Percentiles rank a stretch among this genome's conserved stretches.
phyloP scores from a whole-genome alignment of 2,888 invertebrate genomes.

The Agonopterix arenella region DNA sequence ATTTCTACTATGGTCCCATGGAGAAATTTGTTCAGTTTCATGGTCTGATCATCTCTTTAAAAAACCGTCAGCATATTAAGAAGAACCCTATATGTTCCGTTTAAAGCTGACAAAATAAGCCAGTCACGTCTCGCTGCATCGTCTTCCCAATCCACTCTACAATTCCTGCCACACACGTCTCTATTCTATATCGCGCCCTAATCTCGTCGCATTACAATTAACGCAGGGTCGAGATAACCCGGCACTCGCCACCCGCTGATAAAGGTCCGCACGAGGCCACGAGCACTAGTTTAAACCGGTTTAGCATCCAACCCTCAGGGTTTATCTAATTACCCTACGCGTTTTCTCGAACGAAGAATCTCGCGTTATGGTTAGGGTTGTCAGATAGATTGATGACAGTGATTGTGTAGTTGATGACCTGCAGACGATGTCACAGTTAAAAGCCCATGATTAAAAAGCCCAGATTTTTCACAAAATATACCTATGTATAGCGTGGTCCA shows the following conservation, averaged over 20 bases:
- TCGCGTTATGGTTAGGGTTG: constrained; percentile 1
- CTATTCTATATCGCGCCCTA: constrained; percentile 64
- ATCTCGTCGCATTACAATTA: constrained; percentile 75
- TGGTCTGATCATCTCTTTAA: too few relatives aligned
- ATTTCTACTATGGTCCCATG: too few relatives aligned
- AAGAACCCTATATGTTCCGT: too few relatives aligned
- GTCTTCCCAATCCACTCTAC: constrained; percentile 28
- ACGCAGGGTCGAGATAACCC: constrained; percentile 72
- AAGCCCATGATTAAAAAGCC: too few relatives aligned
- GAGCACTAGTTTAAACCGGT: constrained; percentile 69
- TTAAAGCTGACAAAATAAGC: constrained; percentile 12
- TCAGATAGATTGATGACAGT: neutral
- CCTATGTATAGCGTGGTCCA: too few relatives aligned
- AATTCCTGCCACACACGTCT: constrained; percentile 25
- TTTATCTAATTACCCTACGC: constrained; percentile 71
- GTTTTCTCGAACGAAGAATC: constrained; percentile 2
- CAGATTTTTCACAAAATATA: too few relatives aligned
- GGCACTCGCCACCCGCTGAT: constrained; percentile 72
- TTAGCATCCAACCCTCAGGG: constrained; percentile 69
- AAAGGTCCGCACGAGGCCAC: constrained; percentile 59
- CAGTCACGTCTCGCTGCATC: constrained; percentile 28
- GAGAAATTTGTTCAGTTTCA: too few relatives aligned
- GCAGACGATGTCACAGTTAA: too few relatives aligned
- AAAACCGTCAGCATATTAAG: too few relatives aligned
- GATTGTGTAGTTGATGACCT: too few relatives aligned